These are phyloP conservation scores for Romanogobio albipinnatus DNA, from an alignment of 2,113 vertebrate genomes.

Conservation along the genomic window DNA sequence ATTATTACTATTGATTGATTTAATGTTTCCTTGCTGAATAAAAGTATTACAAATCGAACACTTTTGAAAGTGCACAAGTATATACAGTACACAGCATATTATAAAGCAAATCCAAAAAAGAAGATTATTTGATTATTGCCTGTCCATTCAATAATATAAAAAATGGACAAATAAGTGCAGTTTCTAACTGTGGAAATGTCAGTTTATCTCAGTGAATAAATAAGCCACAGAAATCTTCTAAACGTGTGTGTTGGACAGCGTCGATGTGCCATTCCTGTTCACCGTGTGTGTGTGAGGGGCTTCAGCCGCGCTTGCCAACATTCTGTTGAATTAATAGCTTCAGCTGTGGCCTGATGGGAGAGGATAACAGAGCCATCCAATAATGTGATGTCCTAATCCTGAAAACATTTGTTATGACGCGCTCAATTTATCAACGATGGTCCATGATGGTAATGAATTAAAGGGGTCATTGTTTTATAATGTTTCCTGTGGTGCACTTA, in stretches of 20 bases:
- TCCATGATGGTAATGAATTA: neutral
- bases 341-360: conserved; percentile 28
- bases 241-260: neutral
- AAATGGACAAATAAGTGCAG: neutral
- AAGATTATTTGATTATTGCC: neutral
- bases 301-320: conserved; percentile 37
- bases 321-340: conserved; percentile 50
- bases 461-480: neutral
- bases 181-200: neutral
- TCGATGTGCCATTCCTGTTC: conserved; percentile 9
- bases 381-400: conserved; percentile 30
- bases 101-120: neutral
- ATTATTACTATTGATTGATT: neutral
- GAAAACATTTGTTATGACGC: neutral
- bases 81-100: neutral
- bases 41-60: neutral
- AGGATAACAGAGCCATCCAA: neutral
- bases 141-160: neutral
- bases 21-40: neutral
- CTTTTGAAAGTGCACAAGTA: neutral
- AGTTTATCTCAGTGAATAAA: neutral
- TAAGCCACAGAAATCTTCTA: neutral
- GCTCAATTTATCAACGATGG: neutral
- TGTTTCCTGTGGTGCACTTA: no score
- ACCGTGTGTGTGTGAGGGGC: neutral